phyloP scores from a whole-genome alignment of 2,113 vertebrate species.

The Myrmecobius fasciatus region DNA sequence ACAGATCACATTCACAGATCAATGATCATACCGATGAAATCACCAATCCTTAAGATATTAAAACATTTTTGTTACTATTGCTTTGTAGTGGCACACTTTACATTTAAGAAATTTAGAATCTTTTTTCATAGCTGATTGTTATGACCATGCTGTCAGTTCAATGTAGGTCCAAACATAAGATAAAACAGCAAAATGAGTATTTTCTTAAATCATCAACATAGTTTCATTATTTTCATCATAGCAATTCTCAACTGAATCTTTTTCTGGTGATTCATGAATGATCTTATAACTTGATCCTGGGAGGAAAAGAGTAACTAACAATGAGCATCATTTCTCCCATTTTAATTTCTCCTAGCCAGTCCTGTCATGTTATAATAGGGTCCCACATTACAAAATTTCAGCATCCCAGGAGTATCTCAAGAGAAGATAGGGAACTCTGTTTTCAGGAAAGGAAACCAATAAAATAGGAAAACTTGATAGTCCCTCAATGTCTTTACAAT shows the following conservation, averaged over 20 bases:
- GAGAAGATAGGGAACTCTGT: neutral
- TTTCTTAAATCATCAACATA: neutral
- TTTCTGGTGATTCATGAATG: neutral
- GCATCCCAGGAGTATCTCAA: neutral
- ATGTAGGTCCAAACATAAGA: neutral
- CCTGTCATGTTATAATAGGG: neutral
- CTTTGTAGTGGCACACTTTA: neutral
- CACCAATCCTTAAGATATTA: neutral
- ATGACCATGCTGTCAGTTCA: neutral
- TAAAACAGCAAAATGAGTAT: neutral
- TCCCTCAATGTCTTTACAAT: neutral
- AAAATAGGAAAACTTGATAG: neutral
- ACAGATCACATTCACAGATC: too few relatives aligned
- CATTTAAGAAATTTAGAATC: neutral
- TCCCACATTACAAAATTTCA: neutral
- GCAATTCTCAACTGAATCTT: neutral
- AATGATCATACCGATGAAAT: neutral
- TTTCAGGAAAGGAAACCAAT: conserved; percentile 17
- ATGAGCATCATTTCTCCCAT: neutral
- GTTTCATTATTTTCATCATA: neutral
- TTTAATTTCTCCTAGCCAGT: too few relatives aligned
- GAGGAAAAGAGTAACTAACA: neutral
- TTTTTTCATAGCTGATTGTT: neutral
- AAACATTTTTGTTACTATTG: neutral
- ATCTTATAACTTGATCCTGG: neutral